Evolutionary conservation across 2,113 vertebrate species (phyloP).

Genomic region (Xiphophorus hellerii): DNA sequence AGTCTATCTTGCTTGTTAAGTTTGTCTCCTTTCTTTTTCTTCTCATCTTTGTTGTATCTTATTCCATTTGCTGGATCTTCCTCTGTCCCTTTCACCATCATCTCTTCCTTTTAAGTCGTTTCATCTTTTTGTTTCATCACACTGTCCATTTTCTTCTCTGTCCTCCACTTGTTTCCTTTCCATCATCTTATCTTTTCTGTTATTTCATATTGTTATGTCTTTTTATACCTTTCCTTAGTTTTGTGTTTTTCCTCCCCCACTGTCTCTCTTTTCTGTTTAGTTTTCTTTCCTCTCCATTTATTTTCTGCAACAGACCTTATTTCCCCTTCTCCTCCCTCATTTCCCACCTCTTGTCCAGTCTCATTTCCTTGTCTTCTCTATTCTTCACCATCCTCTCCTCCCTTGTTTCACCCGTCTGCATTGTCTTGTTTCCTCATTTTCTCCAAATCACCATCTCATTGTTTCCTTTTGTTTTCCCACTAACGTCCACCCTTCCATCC

Average conservation of each 20-base stretch:
- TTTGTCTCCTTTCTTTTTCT: constrained; percentile 16
- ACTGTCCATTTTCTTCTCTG: neutral
- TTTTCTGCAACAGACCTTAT: neutral
- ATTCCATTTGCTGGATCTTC: constrained; percentile 26
- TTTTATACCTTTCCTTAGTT: neutral
- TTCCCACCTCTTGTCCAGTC: neutral
- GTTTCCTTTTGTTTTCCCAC: neutral
- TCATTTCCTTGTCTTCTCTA: neutral
- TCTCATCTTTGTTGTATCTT: neutral
- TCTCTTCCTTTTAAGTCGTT: rapidly evolving
- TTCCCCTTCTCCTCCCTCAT: neutral
- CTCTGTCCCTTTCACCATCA: constrained; percentile 19
- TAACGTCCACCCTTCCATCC: neutral
- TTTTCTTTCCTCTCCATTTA: neutral
- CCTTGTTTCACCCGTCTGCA: neutral
- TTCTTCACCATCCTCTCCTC: neutral
- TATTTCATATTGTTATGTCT: neutral
- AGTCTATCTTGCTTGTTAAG: constrained; percentile 26
- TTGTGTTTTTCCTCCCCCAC: neutral
- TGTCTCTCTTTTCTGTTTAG: neutral
- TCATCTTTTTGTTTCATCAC: neutral
- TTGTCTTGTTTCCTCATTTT: neutral
- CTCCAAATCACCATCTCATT: neutral
- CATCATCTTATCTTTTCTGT: neutral
- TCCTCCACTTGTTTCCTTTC: neutral